These are phyloP conservation scores for Plemyria rubiginata DNA, from an alignment of 2,888 invertebrate species.

Conservation along the genomic window DNA sequence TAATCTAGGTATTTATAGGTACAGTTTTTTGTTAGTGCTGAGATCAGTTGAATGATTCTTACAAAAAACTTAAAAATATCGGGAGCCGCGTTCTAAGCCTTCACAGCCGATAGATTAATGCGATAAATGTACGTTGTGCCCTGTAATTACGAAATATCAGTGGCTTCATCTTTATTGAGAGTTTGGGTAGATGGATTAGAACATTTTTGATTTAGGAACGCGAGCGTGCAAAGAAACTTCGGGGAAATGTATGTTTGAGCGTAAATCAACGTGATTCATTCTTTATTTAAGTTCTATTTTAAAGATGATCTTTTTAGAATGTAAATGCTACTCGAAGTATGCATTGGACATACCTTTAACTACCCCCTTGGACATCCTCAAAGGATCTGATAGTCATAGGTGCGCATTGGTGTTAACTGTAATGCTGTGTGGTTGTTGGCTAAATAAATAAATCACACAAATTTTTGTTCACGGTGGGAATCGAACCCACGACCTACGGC, in stretches of 20 bases:
- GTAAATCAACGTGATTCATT: slow-evolving; percentile 25
- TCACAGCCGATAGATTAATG: slow-evolving; percentile 69
- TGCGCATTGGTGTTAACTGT: too few species aligned
- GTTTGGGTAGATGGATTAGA: slow-evolving; percentile 28
- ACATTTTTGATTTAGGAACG: slow-evolving; percentile 7
- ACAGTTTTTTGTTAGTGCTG: not conserved
- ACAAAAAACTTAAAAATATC: slow-evolving; percentile 38
- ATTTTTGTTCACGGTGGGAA: too few species aligned
- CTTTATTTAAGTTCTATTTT: not conserved
- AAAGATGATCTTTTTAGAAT: too few species aligned
- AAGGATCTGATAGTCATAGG: too few species aligned
- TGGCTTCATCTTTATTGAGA: slow-evolving; percentile 36
- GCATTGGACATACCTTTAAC: too few species aligned
- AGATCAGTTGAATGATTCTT: not conserved
- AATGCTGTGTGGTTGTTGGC: too few species aligned
- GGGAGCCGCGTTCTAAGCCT: slow-evolving; percentile 57
- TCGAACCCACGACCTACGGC: too few species aligned
- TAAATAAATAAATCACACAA: too few species aligned
- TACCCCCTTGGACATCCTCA: too few species aligned
- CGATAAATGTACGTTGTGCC: slow-evolving; percentile 68
- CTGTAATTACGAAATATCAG: slow-evolving; percentile 70
- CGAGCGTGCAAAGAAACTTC: slow-evolving; percentile 4
- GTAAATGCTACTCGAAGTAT: too few species aligned
- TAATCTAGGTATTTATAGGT: too few species aligned
- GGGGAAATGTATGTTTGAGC: not conserved